Evolutionary conservation across 2,797 vertebrate genomes (phyloP), one percentile per base, ranked within the genome.

Genomic region (Acropternis orthonyx): DNA sequence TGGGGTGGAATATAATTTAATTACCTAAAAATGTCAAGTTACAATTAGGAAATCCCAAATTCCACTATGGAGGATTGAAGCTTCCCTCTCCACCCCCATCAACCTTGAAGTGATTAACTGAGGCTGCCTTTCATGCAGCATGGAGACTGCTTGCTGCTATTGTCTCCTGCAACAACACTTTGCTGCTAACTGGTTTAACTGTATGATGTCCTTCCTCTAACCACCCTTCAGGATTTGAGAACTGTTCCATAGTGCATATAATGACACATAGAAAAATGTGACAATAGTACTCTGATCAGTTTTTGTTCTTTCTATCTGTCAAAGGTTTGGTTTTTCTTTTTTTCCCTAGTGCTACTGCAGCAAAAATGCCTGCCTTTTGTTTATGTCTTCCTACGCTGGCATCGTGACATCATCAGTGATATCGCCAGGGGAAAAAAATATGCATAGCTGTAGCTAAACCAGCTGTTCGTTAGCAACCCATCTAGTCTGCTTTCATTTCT

Each of bases 321-420:
- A 95, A 92, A 95, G 61, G 48, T 96, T 97, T 97, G 95, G 26
- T 66, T 90, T 95, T 89, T 95, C 71, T 91, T 97, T 84, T 85
- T 39, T 27, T 7, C 68, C 41, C 27, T 37, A 94, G 75, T 95
- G 93, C 91, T 94, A 71, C 95, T 97, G 97, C 96, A 97, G 95
- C 82, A 97, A 96, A 97, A 97, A 97, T 97, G 97, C 97, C 94
- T 97, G 96, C 97, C 97, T 97, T 97, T 97, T 98, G 97, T 98
- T 98, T 98, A 97, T 97, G 94, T 97, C 95, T 95, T 95, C 96
- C 93, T 96, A 85, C 92, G 86, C 93, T 92, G 87, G 86, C 88
- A 94, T 96, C 30, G 37, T 97, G 97, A 97, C 96, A 94, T 97
- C 97, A 97, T 97, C 93, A 97, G 34, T 85, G 92, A 73, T 95